Percentiles rank a stretch among this genome's conserved stretches.
These are phyloP conservation scores for Caenorhabditis sinica DNA, from an alignment of 2,888 invertebrate genomes.

Conservation along the genomic window DNA sequence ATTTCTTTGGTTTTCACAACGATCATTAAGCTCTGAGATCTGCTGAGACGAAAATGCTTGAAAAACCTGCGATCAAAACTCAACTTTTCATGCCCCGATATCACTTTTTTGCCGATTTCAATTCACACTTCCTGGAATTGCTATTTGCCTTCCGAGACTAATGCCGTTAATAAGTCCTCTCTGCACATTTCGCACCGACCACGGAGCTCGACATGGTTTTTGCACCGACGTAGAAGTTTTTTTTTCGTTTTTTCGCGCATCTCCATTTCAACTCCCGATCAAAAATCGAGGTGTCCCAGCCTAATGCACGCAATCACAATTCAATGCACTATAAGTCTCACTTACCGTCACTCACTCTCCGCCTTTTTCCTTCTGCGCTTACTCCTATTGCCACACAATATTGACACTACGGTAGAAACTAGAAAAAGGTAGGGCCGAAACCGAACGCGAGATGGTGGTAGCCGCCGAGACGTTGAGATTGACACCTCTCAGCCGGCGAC, in stretches of 20 bases:
- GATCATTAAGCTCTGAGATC: background rate
- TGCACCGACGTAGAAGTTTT: conserved; percentile 27
- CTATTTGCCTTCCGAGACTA: conserved; percentile 45
- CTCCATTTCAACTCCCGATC: conserved; percentile 30
- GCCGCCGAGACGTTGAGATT: conserved; percentile 55
- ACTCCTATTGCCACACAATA: conserved; percentile 51
- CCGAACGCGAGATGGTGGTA: conserved; percentile 51
- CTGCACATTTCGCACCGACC: conserved; percentile 3
- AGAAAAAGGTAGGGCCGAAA: conserved; percentile 59
- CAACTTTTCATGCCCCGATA: conserved; percentile 24
- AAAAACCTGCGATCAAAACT: conserved; percentile 35
- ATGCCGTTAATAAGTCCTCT: background rate
- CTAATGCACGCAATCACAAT: conserved; percentile 44
- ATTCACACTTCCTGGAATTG: conserved; percentile 52
- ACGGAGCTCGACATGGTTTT: conserved; percentile 36
- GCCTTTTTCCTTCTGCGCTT: conserved; percentile 19
- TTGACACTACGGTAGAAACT: conserved; percentile 67
- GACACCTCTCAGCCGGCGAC: conserved; percentile 56
- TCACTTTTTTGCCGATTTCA: conserved; percentile 21
- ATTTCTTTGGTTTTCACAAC: background rate
- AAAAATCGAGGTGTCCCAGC: conserved; percentile 28
- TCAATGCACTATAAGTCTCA: conserved; percentile 1
- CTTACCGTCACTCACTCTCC: background rate
- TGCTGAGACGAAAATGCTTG: background rate
- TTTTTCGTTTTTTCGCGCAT: conserved; percentile 25